A percentile compares a stretch with the other conserved stretches of the same genome.
phyloP scores from a whole-genome alignment of 2,888 invertebrate species.

The Nasonia oneida region DNA sequence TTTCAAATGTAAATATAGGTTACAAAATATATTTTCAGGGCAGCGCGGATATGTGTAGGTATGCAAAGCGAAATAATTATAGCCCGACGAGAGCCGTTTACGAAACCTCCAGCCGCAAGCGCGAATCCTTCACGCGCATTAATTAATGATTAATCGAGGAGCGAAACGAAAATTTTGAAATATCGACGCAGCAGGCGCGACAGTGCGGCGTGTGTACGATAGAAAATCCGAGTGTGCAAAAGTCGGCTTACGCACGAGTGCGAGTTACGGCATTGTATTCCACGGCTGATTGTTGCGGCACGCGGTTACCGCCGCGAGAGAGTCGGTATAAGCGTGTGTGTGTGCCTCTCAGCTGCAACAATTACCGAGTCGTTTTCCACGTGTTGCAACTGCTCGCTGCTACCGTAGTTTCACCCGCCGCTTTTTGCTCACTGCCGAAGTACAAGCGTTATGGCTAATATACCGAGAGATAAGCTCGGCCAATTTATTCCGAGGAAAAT shows the following conservation, averaged over 20 bases:
- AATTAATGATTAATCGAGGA: not conserved
- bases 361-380: conserved; percentile 71
- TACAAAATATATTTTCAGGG: conserved; percentile 5
- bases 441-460: not conserved
- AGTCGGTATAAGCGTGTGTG: not conserved
- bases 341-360: conserved; percentile 67
- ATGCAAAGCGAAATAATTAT: conserved; percentile 29
- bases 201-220: not conserved
- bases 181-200: not conserved
- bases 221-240: not conserved
- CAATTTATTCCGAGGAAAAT: not conserved
- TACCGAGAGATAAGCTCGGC: not conserved
- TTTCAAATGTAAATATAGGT: conserved; percentile 46
- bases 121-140: not conserved
- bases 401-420: conserved; percentile 55
- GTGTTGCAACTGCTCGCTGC: conserved; percentile 68
- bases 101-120: conserved; percentile 27
- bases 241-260: conserved; percentile 27
- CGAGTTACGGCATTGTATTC: conserved; percentile 66
- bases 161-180: not conserved
- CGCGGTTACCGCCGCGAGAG: conserved; percentile 54
- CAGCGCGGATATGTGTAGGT: not conserved
- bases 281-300: conserved; percentile 64
- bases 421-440: not conserved
- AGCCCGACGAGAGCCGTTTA: conserved; percentile 1